phyloP scores from a whole-genome alignment of 1,140 invertebrate species.

The Palaemon carinicauda region DNA sequence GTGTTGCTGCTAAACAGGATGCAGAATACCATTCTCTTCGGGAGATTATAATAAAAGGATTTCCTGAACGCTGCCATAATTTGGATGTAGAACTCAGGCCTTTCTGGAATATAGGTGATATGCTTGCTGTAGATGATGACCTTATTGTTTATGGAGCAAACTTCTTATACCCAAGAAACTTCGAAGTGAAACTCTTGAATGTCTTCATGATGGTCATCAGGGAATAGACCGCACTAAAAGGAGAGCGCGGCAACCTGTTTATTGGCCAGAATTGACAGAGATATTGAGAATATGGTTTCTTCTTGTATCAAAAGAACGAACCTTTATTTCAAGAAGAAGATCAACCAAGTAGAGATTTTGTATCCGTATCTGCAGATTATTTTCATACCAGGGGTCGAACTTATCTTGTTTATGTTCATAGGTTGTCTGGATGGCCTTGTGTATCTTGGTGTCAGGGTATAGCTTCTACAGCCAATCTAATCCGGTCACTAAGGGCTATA shows the following conservation, averaged over 20 bases:
- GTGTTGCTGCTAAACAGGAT: too few relatives aligned
- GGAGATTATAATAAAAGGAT: too few relatives aligned
- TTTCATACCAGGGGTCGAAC: slow-evolving; percentile 11
- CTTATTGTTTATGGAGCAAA: too few relatives aligned
- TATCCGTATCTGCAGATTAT: slow-evolving; percentile 30
- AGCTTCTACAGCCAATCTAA: neutral
- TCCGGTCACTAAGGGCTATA: neutral
- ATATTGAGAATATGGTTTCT: neutral
- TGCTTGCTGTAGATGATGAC: slow-evolving; percentile 4
- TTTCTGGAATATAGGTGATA: neutral
- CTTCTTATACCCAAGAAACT: too few relatives aligned
- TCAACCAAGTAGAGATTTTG: neutral
- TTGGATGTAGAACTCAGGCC: too few relatives aligned
- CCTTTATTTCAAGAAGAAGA: neutral
- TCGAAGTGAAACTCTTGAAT: too few relatives aligned
- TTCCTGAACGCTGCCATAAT: too few relatives aligned
- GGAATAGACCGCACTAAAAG: too few relatives aligned
- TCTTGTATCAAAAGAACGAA: neutral
- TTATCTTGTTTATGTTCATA: slow-evolving; percentile 12
- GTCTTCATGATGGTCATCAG: too few relatives aligned
- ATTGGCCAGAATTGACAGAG: slow-evolving; percentile 11
- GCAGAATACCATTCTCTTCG: too few relatives aligned
- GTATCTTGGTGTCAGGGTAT: neutral
- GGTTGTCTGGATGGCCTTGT: slow-evolving; percentile 15
- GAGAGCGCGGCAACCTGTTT: neutral